Evolutionary conservation across 2,113 vertebrate genomes (phyloP).

Genomic region (Phyllostomus hastatus): DNA sequence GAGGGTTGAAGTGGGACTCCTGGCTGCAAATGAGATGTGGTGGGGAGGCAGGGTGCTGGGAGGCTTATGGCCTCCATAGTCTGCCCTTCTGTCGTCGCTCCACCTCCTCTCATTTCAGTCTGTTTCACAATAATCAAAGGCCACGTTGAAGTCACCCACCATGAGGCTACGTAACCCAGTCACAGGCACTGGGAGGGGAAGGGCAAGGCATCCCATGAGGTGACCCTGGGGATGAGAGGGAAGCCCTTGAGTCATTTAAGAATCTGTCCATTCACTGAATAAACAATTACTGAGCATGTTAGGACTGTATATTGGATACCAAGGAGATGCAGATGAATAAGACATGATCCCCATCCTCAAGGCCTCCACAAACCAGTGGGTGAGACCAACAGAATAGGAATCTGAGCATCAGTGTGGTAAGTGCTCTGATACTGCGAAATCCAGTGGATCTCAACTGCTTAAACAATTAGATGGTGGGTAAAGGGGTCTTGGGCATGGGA

Average conservation of each 20-base stretch:
- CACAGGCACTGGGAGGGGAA: neutral
- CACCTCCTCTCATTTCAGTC: neutral
- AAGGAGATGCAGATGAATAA: neutral
- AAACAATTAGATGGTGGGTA: neutral
- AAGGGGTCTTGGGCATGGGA: neutral
- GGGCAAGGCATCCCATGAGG: neutral
- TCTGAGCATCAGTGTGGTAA: neutral
- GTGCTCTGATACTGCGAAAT: neutral
- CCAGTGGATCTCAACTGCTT: neutral
- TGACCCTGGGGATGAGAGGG: neutral
- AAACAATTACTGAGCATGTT: neutral
- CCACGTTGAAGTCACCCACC: neutral
- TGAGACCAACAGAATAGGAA: neutral
- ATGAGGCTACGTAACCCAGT: neutral
- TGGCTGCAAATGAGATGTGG: neutral
- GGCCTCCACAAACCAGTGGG: neutral
- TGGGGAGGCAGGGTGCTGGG: neutral
- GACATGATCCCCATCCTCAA: neutral
- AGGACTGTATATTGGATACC: neutral
- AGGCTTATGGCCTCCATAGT: neutral
- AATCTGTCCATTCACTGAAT: neutral
- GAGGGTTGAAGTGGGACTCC: neutral
- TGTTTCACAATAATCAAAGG: neutral
- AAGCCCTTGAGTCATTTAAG: neutral
- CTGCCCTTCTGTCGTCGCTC: neutral